Evolutionary conservation across 2,113 vertebrate genomes (phyloP).

Genomic region (Ifrita kowaldi): DNA sequence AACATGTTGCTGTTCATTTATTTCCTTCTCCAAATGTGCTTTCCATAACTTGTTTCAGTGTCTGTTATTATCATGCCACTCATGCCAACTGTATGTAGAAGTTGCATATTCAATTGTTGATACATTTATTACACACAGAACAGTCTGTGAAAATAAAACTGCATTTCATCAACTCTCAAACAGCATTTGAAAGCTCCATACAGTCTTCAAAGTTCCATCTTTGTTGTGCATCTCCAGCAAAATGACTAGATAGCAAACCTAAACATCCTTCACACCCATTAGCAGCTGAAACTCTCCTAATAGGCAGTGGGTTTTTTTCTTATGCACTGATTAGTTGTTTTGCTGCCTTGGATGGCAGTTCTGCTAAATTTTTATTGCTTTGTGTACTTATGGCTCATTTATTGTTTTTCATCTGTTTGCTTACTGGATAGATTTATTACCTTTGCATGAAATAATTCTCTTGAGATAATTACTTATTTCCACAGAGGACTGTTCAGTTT

Average conservation of each 20-base stretch:
- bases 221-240: background rate
- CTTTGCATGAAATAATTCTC: conserved; percentile 37
- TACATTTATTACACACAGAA: background rate
- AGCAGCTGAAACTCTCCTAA: background rate
- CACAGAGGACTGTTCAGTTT: background rate
- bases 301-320: background rate
- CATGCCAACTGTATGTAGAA: background rate
- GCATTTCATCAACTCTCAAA: background rate
- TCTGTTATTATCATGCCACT: background rate
- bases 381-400: conserved; percentile 16
- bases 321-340: background rate
- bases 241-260: background rate
- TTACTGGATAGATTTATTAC: conserved; percentile 47
- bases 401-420: conserved; percentile 41
- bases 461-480: background rate
- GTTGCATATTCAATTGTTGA: background rate
- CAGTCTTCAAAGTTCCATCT: background rate
- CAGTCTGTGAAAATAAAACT: background rate
- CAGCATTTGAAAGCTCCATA: background rate
- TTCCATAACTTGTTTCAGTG: background rate
- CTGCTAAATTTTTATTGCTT: conserved; percentile 27
- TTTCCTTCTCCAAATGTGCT: background rate
- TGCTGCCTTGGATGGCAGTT: background rate
- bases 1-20: background rate
- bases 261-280: background rate